phyloP scores from a whole-genome alignment of 92 coral and sea anemone species.

The Palythoa caribaeorum region DNA sequence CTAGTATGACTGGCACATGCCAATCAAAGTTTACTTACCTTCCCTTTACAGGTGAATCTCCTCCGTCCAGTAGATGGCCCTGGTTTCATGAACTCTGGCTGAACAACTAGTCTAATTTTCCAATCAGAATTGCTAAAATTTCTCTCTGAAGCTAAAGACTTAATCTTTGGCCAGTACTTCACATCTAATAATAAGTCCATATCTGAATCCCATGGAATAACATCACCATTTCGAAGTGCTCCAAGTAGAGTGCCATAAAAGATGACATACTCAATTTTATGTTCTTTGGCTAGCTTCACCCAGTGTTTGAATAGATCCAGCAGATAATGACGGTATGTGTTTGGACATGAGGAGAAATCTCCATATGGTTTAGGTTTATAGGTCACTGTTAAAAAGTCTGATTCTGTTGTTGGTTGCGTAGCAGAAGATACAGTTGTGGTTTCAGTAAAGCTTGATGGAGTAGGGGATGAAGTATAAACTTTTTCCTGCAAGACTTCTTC shows the following conservation, averaged over 20 bases:
- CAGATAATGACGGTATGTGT: conserved; percentile 26
- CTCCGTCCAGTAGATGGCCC: conserved; percentile 61
- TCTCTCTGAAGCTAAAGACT: conserved; percentile 61
- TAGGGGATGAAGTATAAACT: neutral
- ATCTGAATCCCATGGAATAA: conserved; percentile 91
- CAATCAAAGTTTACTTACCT: conserved; percentile 50
- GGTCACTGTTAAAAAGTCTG: conserved; percentile 1
- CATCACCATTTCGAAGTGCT: conserved; percentile 77
- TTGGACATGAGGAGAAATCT: conserved; percentile 24
- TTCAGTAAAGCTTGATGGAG: neutral
- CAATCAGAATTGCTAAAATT: conserved; percentile 66
- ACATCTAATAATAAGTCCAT: conserved; percentile 76
- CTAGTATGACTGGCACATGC: neutral
- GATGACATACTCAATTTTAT: conserved; percentile 78
- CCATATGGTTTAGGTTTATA: conserved; percentile 12
- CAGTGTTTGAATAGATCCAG: conserved; percentile 71
- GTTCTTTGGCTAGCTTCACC: conserved; percentile 66
- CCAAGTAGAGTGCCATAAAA: conserved; percentile 82
- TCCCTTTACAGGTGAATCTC: conserved; percentile 82
- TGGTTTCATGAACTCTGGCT: conserved; percentile 73
- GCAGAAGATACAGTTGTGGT: neutral
- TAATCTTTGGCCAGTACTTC: conserved; percentile 59
- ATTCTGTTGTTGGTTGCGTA: neutral
- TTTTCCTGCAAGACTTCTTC: neutral
- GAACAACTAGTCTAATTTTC: conserved; percentile 79